Evolutionary conservation across 2,797 vertebrate genomes (phyloP).

Genomic region (Enteromius unitaeniatus): DNA sequence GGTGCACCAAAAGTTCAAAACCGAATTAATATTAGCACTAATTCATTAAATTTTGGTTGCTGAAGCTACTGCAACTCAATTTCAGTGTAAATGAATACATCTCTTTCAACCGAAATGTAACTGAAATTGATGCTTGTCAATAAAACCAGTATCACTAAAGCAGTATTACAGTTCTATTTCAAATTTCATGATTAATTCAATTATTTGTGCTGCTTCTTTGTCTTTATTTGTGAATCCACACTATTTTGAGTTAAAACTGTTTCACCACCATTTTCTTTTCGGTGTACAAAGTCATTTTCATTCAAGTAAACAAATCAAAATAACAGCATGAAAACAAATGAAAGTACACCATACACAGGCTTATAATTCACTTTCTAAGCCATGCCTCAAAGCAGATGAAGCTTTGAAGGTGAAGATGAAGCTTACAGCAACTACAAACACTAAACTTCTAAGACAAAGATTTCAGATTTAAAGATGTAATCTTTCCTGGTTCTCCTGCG

Average conservation of each 20-base stretch:
- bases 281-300: not conserved
- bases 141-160: not conserved
- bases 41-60: not conserved
- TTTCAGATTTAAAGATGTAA: not conserved
- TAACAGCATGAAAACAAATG: not conserved
- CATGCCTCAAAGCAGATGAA: not conserved
- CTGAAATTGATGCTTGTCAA: not conserved
- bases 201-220: not conserved
- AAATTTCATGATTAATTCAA: not conserved
- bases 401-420: not conserved
- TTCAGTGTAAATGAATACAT: not conserved
- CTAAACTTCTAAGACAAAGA: conserved; percentile 16
- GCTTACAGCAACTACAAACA: not conserved
- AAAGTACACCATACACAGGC: not conserved
- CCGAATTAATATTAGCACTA: not conserved
- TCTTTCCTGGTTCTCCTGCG: conserved; percentile 12
- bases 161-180: not conserved
- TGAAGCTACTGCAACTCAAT: not conserved
- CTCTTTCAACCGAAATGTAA: not conserved
- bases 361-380: not conserved
- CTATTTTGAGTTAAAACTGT: not conserved
- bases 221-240: not conserved
- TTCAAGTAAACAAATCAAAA: not conserved
- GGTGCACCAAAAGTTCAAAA: not conserved
- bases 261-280: not conserved